A percentile compares a stretch with the other conserved stretches of the same genome.
Evolutionary conservation across 1,140 invertebrate species (phyloP).

Genomic region (Drosophila saltans): DNA sequence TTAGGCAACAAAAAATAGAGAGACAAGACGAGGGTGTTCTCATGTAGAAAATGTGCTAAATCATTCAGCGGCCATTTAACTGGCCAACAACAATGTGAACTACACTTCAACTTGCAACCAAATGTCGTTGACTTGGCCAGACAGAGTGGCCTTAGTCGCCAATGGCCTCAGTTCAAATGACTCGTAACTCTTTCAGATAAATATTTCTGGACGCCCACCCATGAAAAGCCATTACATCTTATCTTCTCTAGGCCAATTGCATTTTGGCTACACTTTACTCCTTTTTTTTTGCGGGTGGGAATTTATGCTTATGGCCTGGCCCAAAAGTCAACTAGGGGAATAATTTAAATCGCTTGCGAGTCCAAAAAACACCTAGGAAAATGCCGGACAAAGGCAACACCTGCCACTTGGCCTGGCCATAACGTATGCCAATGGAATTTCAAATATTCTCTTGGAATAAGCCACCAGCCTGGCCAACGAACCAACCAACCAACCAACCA

Average conservation of each 20-base stretch:
- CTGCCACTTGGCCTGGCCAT: not conserved
- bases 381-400: slow-evolving; percentile 37
- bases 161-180: slow-evolving; percentile 23
- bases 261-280: slow-evolving; percentile 48
- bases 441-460: slow-evolving; percentile 19
- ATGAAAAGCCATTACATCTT: slow-evolving; percentile 74
- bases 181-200: slow-evolving; percentile 73
- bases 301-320: slow-evolving; percentile 51
- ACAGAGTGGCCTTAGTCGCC: slow-evolving; percentile 15
- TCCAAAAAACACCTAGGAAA: slow-evolving; percentile 55
- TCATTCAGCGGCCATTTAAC: slow-evolving; percentile 75
- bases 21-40: slow-evolving; percentile 9
- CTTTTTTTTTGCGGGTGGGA: slow-evolving; percentile 26
- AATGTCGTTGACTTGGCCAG: slow-evolving; percentile 69
- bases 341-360: slow-evolving; percentile 64
- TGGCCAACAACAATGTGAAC: slow-evolving; percentile 38
- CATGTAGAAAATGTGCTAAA: slow-evolving; percentile 64
- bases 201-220: slow-evolving; percentile 30
- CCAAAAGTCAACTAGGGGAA: slow-evolving; percentile 52
- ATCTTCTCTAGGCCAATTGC: slow-evolving; percentile 78
- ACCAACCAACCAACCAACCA: too few relatives aligned
- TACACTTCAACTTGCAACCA: slow-evolving; percentile 40
- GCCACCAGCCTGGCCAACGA: not conserved
- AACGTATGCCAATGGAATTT: slow-evolving; percentile 51
- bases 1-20: slow-evolving; percentile 27